Base-by-base conservation (phyloP, 2,797 vertebrate genomes). In the Poeciliopsis infans region DNA sequence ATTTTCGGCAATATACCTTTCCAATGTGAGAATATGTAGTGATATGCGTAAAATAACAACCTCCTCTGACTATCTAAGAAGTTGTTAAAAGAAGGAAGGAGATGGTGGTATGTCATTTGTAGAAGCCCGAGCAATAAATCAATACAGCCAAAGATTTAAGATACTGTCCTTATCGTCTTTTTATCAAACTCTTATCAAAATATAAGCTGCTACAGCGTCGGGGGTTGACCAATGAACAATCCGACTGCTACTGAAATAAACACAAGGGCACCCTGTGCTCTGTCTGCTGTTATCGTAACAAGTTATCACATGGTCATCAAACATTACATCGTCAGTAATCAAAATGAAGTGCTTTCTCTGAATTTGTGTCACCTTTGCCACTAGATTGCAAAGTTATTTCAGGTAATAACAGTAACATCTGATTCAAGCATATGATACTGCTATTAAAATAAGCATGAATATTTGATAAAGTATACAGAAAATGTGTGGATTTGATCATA, bases 111-210 rank as follows among this genome's bases (percentile, higher is more conserved):
- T 84, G 75, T 28, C 76, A 87, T 87, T 81, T 82, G 82, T 72
- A 77, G 61, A 74, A 73, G 88, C 81, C 83, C 76, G 28, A 5
- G 47, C 83, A 90, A 85, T 93, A 90, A 93, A 94, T 94, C 91
- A 93, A 91, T 95, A 91, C 77, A 87, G 79, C 80, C 83, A 87
- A 77, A 90, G 91, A 95, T 94, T 88, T 86, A 82, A 93, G 94
- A 94, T 94, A 92, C 78, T 88, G 80, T 81, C 72, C 88, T 94
- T 95, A 95, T 95, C 93, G 39, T 83, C 76, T 70, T 82, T 88
- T 82, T 88, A 93, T 94, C 92, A 68, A 86, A 79, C 79, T 82
- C 91, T 93, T 94, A 94, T 95, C 91, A 91, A 92, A 94, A 89
- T 92, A 91, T 92, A 87, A 91, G 91, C 85, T 89, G 81, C 87